Evolutionary conservation across 2,888 invertebrate species (phyloP).

Genomic region (Tyria jacobaeae): DNA sequence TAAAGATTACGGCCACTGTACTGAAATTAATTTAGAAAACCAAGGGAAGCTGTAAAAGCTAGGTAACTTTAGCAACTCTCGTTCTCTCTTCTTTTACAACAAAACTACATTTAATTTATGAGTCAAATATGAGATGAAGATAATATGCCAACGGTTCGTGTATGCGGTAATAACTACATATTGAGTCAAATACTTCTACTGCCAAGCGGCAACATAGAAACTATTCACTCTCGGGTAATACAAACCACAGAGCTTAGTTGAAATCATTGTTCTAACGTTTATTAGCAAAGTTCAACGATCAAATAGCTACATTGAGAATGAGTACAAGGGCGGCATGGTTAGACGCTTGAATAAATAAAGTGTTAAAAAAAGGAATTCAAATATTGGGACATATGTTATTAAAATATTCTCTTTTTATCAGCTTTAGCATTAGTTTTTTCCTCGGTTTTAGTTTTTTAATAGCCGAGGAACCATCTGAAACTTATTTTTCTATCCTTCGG

Average conservation of each 20-base stretch:
- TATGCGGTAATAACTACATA: constrained; percentile 35
- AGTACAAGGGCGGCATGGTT: constrained; percentile 22
- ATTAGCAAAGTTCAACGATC: constrained; percentile 60
- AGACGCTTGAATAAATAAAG: constrained; percentile 24
- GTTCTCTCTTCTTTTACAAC: not conserved
- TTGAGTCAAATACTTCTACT: constrained; percentile 41
- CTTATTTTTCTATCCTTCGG: too few species aligned
- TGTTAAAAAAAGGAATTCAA: constrained; percentile 7
- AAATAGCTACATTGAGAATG: constrained; percentile 46
- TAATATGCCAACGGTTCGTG: constrained; percentile 23
- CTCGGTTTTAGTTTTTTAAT: too few species aligned
- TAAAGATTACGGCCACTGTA: too few species aligned
- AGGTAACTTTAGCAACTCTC: too few species aligned
- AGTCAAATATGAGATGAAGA: constrained; percentile 2
- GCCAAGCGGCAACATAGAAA: constrained; percentile 39
- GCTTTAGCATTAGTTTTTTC: too few species aligned
- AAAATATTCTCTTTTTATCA: too few species aligned
- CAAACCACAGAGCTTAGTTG: constrained; percentile 46
- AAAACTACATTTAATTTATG: not conserved
- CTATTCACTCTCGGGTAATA: constrained; percentile 55
- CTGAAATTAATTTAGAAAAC: too few species aligned
- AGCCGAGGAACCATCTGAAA: too few species aligned
- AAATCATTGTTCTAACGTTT: constrained; percentile 61
- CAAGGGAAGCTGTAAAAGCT: too few species aligned
- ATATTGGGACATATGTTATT: too few species aligned